Evolutionary conservation across 1,140 invertebrate species (phyloP).

Genomic region (Heterodera carotae): DNA sequence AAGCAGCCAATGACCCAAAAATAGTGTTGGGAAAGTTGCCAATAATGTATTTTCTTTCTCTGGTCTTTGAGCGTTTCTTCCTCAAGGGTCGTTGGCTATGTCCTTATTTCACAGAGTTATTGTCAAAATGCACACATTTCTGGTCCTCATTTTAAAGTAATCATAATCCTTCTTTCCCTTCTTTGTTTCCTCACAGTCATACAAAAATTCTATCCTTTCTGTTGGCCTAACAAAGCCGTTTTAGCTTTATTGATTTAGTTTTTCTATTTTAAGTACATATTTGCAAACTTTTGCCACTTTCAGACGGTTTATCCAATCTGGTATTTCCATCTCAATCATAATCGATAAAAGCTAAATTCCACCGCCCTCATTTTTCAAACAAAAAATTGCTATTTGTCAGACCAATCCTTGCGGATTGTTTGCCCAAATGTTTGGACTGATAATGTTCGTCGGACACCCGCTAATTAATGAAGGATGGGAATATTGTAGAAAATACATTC

Average conservation of each 20-base stretch:
- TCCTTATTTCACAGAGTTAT: not conserved
- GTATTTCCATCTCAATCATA: slow-evolving; percentile 6
- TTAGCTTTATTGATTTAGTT: not conserved
- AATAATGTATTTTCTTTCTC: too few species aligned
- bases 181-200: not conserved
- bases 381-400: too few species aligned
- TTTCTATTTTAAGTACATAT: not conserved
- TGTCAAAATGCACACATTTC: not conserved
- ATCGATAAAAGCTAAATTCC: not conserved
- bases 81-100: not conserved
- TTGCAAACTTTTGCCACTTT: not conserved
- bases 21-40: too few species aligned
- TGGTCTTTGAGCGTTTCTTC: too few species aligned
- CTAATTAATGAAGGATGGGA: too few species aligned
- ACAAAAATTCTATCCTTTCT: not conserved
- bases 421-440: too few species aligned
- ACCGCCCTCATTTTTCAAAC: too few species aligned
- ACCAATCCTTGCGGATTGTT: too few species aligned
- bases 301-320: not conserved
- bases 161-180: not conserved
- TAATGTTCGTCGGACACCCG: too few species aligned
- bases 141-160: too few species aligned
- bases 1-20: too few species aligned
- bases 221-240: not conserved
- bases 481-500: too few species aligned